Conservation (phyloP, 30 jellyfish, hydroid and myxozoan species). For the Chironex yamaguchii region DNA sequence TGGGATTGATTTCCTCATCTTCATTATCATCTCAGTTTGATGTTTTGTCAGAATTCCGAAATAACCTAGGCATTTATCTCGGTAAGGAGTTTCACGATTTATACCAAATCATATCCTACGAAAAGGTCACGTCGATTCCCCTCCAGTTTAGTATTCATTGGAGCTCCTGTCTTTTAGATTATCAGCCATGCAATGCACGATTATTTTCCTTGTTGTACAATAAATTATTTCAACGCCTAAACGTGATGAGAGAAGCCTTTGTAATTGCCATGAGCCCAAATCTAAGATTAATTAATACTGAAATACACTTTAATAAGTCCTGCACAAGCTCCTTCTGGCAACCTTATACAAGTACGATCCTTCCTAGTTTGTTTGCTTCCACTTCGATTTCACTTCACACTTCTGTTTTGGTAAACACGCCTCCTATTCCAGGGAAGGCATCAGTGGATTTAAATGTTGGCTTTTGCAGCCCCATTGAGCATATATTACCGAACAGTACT, state of each 20-base stretch:
- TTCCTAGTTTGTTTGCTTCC: slow-evolving; percentile 17
- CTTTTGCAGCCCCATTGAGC: background rate
- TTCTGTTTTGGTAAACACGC: background rate
- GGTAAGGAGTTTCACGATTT: background rate
- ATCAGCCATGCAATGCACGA: background rate
- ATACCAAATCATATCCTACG: background rate
- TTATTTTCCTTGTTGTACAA: too few species aligned
- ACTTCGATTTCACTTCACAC: too few species aligned
- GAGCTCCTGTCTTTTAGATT: background rate
- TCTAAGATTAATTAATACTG: background rate
- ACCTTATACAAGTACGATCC: slow-evolving; percentile 6
- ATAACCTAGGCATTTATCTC: too few species aligned
- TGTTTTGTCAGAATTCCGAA: too few species aligned
- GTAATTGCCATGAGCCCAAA: background rate
- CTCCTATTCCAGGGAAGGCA: background rate
- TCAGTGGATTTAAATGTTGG: background rate
- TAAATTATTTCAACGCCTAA: background rate
- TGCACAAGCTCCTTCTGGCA: slow-evolving; percentile 12
- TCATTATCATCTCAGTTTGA: too few species aligned
- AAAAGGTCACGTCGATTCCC: background rate
- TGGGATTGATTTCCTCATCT: slow-evolving; percentile 23
- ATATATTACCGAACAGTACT: background rate
- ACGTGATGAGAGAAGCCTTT: background rate
- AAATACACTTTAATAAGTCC: too few species aligned
- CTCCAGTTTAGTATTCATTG: background rate